Conservation (phyloP, 2,113 vertebrate genomes). For the Grus americana region DNA sequence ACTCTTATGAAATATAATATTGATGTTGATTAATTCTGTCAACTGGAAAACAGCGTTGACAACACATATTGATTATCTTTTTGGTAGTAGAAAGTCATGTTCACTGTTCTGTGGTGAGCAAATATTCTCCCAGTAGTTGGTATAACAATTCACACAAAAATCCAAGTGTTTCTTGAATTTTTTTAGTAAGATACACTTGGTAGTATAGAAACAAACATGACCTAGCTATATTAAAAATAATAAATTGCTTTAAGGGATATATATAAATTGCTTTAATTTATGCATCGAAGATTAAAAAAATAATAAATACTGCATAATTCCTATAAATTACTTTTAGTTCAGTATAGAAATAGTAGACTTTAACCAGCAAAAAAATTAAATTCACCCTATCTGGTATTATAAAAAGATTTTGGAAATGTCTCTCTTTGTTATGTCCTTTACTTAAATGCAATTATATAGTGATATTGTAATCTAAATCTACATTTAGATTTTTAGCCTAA, state of each 20-base stretch:
- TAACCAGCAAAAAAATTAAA: neutral
- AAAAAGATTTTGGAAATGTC: neutral
- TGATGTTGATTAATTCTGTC: constrained; percentile 53
- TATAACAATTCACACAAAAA: neutral
- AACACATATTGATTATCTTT: neutral
- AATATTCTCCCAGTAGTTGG: neutral
- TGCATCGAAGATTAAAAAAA: neutral
- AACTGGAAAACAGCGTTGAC: constrained; percentile 32
- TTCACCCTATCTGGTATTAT: neutral
- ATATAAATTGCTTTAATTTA: neutral
- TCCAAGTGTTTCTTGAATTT: neutral
- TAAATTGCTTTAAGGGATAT: neutral
- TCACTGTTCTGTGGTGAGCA: neutral
- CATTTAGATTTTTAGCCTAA: neutral
- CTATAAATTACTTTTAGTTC: neutral
- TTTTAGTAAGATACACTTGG: neutral
- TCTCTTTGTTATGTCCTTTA: neutral
- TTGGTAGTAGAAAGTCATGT: neutral
- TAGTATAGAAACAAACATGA: neutral
- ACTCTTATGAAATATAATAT: constrained; percentile 14
- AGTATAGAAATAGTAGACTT: neutral
- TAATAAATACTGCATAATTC: neutral
- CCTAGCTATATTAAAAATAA: neutral
- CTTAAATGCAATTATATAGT: neutral
- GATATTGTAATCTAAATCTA: neutral